Evolutionary conservation across 1,140 invertebrate species (phyloP).

Genomic region (Drosophila miranda): DNA sequence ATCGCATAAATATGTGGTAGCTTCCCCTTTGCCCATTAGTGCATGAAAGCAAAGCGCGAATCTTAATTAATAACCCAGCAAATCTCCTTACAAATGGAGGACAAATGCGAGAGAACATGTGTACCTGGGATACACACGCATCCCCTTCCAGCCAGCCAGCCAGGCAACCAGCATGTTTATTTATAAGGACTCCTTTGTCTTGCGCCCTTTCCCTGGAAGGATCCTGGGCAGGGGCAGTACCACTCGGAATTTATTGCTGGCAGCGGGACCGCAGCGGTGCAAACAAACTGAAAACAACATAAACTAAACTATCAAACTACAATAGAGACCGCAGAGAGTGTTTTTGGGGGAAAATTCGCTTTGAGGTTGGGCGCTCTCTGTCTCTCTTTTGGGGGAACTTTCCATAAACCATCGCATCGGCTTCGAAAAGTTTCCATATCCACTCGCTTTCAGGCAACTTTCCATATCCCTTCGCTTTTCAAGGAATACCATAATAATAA

Average conservation of each 20-base stretch:
- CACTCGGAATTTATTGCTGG: slow-evolving; percentile 39
- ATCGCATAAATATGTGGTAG: slow-evolving; percentile 56
- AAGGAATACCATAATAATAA: slow-evolving; percentile 27
- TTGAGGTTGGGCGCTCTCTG: too few relatives aligned
- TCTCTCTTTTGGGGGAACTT: too few relatives aligned
- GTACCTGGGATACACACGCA: slow-evolving; percentile 22
- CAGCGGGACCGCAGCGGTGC: slow-evolving; percentile 5
- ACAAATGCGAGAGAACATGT: slow-evolving; percentile 40
- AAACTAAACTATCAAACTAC: slow-evolving; percentile 59
- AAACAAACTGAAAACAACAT: slow-evolving; percentile 39
- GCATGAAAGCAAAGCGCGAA: slow-evolving; percentile 23
- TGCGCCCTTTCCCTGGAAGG: background rate
- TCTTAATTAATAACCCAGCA: slow-evolving; percentile 59
- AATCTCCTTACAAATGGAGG: slow-evolving; percentile 33
- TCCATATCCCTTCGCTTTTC: background rate
- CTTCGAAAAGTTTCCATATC: too few relatives aligned
- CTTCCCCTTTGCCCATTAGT: slow-evolving; percentile 47
- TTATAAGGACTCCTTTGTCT: slow-evolving; percentile 25
- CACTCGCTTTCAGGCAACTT: slow-evolving; percentile 24
- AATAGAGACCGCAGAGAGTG: slow-evolving; percentile 26
- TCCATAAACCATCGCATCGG: too few relatives aligned
- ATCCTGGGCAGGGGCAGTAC: background rate
- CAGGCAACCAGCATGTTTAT: slow-evolving; percentile 52
- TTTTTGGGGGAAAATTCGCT: too few relatives aligned
- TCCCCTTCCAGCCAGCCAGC: background rate